phyloP scores from a whole-genome alignment of 2,113 vertebrate genomes.

The Ageneiosus marmoratus region DNA sequence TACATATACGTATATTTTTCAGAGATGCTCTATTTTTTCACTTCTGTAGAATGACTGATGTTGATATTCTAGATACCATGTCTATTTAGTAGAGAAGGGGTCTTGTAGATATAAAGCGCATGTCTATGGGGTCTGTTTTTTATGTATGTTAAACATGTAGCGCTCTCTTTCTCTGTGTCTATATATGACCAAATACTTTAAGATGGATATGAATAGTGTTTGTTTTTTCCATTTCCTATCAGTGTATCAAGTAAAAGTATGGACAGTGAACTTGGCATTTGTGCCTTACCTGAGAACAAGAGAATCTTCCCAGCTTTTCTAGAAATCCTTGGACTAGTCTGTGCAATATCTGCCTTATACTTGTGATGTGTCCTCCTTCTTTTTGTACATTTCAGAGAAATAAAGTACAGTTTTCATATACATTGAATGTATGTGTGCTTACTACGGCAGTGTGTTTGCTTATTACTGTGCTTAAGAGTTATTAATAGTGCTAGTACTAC shows the following conservation, averaged over 20 bases:
- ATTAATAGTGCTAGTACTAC: not conserved
- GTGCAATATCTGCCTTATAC: slow-evolving; percentile 81
- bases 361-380: slow-evolving; percentile 63
- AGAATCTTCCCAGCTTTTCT: slow-evolving; percentile 61
- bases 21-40: slow-evolving; percentile 56
- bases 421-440: slow-evolving; percentile 23
- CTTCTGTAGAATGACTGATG: slow-evolving; percentile 47
- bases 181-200: slow-evolving; percentile 64
- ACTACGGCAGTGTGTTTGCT: not conserved
- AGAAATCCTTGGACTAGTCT: slow-evolving; percentile 72
- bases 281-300: slow-evolving; percentile 75
- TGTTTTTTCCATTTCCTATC: slow-evolving; percentile 53
- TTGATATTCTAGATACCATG: slow-evolving; percentile 47
- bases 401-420: slow-evolving; percentile 67
- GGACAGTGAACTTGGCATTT: slow-evolving; percentile 67
- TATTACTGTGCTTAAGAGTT: not conserved
- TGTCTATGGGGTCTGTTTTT: slow-evolving; percentile 48
- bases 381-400: slow-evolving; percentile 73
- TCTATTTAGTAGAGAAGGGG: slow-evolving; percentile 44
- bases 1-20: slow-evolving; percentile 48
- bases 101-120: slow-evolving; percentile 51
- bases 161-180: slow-evolving; percentile 45
- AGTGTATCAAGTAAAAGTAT: slow-evolving; percentile 55
- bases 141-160: slow-evolving; percentile 53
- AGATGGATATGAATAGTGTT: slow-evolving; percentile 50